A percentile compares a stretch with the other conserved stretches of the same genome.
Evolutionary conservation across 2,888 invertebrate genomes (phyloP).

Genomic region (Pantelozetes paolii): DNA sequence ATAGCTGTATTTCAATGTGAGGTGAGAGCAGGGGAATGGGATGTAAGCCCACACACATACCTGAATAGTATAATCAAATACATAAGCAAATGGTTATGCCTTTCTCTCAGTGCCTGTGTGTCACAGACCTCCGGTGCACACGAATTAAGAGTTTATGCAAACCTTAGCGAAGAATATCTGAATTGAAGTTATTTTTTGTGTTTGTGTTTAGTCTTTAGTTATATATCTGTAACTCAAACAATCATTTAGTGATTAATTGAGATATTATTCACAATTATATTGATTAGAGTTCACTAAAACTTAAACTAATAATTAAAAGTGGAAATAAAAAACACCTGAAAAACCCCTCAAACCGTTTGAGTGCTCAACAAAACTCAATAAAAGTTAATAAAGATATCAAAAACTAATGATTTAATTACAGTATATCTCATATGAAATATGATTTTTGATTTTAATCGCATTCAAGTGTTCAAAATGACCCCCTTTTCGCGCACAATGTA

Average conservation of each 20-base stretch:
- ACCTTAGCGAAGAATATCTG: background rate
- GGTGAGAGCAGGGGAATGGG: background rate
- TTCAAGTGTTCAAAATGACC: too few species aligned
- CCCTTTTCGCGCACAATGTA: too few species aligned
- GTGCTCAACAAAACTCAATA: too few species aligned
- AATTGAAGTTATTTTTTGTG: background rate
- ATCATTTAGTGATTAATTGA: background rate
- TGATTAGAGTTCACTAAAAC: too few species aligned
- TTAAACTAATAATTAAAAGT: too few species aligned
- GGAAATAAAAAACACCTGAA: too few species aligned
- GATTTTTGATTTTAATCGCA: too few species aligned
- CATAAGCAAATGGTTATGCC: background rate
- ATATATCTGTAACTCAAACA: background rate
- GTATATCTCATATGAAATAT: too few species aligned
- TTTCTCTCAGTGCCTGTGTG: background rate
- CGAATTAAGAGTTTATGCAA: background rate
- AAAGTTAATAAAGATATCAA: too few species aligned
- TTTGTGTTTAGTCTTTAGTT: background rate
- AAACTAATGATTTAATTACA: too few species aligned
- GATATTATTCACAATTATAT: too few species aligned
- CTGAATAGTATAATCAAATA: background rate
- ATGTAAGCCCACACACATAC: constrained; percentile 5
- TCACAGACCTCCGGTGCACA: background rate
- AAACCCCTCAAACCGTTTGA: too few species aligned
- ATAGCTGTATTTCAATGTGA: background rate